A percentile compares a stretch with the other conserved stretches of the same genome.
Conservation (phyloP, 2,888 invertebrate species). For the Caenorhabditis uteleia region DNA sequence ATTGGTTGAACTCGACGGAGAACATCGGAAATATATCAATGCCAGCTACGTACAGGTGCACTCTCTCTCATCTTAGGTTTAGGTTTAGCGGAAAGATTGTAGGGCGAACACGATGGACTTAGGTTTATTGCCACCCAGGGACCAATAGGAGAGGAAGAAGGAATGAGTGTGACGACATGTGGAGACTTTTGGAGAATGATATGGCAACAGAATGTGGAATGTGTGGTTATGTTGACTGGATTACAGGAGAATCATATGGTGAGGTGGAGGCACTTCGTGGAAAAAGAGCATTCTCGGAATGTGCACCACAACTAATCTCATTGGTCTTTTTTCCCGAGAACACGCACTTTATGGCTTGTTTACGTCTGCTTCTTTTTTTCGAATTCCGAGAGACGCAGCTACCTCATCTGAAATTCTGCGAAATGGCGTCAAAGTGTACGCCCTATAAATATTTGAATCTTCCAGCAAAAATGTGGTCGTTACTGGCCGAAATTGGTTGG, state of each 20-base stretch:
- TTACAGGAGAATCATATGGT: conserved; percentile 31
- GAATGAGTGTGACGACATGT: conserved; percentile 30
- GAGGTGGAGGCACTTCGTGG: background rate
- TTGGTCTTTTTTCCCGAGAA: no score
- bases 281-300: background rate
- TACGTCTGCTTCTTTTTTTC: no score
- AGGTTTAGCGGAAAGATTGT: background rate
- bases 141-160: conserved; percentile 22
- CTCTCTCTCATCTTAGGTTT: conserved; percentile 3
- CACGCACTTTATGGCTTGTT: no score
- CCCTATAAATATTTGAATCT: conserved; percentile 1
- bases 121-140: conserved; percentile 39
- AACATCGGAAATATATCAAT: conserved; percentile 27
- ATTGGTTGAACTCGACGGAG: conserved; percentile 20
- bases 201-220: conserved; percentile 56
- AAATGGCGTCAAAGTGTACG: background rate
- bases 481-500: conserved; percentile 63
- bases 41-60: conserved; percentile 39
- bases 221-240: conserved; percentile 56
- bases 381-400: no score
- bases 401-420: no score
- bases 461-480: conserved; percentile 60
- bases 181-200: conserved; percentile 66
- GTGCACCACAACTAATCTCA: conserved; percentile 2
- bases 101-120: conserved; percentile 28